Base-by-base conservation (phyloP, 1,140 invertebrate species). In the Paramacrobiotus metropolitanus region DNA sequence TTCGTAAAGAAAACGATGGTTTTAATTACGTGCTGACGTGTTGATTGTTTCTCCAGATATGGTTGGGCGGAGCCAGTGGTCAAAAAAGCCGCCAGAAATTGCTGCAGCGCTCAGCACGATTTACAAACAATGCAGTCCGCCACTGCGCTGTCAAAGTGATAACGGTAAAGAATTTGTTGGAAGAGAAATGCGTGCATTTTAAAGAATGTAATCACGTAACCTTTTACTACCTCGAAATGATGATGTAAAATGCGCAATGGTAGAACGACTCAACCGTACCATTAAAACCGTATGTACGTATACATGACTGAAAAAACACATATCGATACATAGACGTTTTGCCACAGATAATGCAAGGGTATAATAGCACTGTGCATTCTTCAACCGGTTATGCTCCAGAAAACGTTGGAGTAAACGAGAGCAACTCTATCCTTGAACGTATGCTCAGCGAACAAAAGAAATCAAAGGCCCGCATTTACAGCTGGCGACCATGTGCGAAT, bases 31-130 rank as follows among this genome's bases (percentile, higher is more conserved):
- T 69, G 15, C 45, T 69, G 24, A 63, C 62, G 2, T 40, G 67
- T 69, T 48, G 68, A 69, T 21, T 44, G 65, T 1, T 67, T 69
- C 21, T 60, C 44, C 45, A 68, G 67, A 60, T 67, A 44, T 61
- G 65, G 65, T 18, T 69, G 63, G 66, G 65, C 60, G 2, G 28
- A 65, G 1, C 64, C 67, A 0, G 21, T 69, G 2, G 60, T 34
- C 44, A 29, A 69, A 67, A 44, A 65, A 44, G 31, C 59, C 29
- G 28, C 9, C 9, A 18, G 55, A 30, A 21, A 29, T 68, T 28
- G 61, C 60, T n/a, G 24, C 59, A 1, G 67, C 62, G 2, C 63
- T 67, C 59, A 9, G 45, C 59, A 40, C 30, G 15, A 66, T 68
- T 24, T 63, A 67, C 21, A 29, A 59, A 40, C n/a, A 9, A 40